phyloP scores from a whole-genome alignment of 2,888 invertebrate genomes.

The Drosophila rubida region DNA sequence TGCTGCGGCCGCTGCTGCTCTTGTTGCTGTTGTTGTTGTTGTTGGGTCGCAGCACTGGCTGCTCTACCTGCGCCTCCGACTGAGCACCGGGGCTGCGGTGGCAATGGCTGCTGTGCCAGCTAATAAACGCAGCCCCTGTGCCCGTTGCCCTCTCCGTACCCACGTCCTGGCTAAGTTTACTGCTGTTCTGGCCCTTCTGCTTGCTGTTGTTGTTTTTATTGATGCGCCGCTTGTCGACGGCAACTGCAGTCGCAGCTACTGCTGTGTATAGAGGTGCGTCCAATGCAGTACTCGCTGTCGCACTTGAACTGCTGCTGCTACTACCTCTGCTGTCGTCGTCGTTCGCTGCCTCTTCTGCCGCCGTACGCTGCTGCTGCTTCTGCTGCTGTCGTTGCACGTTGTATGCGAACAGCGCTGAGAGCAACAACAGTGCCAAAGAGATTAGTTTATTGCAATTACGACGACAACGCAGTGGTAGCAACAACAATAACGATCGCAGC shows the following conservation, averaged over 20 bases:
- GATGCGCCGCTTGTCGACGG: constrained; percentile 39
- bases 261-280: constrained; percentile 62
- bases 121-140: constrained; percentile 79
- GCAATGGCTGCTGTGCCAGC: constrained; percentile 80
- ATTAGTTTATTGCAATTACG: constrained; percentile 81
- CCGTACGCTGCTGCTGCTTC: constrained; percentile 40
- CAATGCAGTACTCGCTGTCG: constrained; percentile 37
- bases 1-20: constrained; percentile 25
- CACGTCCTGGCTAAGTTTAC: constrained; percentile 46
- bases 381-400: constrained; percentile 52
- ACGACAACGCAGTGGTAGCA: constrained; percentile 83
- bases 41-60: constrained; percentile 31
- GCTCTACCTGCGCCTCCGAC: constrained; percentile 39
- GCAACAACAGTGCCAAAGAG: constrained; percentile 74
- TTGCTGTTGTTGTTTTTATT: constrained; percentile 26
- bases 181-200: constrained; percentile 42
- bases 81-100: constrained; percentile 78
- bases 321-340: constrained; percentile 26
- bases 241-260: constrained; percentile 65
- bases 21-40: constrained; percentile 23
- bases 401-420: constrained; percentile 71
- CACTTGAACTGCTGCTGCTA: constrained; percentile 17
- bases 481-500: constrained; percentile 82
- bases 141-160: constrained; percentile 64
- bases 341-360: constrained; percentile 34